These are phyloP conservation scores for Octodonta nipae DNA, from an alignment of 2,888 invertebrate genomes.

Conservation along the genomic window DNA sequence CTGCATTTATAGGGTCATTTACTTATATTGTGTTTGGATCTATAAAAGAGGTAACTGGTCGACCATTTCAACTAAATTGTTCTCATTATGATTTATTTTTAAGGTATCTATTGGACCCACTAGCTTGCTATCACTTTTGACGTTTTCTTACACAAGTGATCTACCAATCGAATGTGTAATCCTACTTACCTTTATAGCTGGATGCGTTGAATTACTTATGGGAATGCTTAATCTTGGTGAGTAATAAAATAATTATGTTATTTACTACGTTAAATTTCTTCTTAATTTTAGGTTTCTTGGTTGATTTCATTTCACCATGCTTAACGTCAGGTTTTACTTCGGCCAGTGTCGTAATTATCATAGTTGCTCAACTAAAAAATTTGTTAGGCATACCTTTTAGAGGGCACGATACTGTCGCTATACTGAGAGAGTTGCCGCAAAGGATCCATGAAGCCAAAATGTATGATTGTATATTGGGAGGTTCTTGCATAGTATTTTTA, in stretches of 20 bases:
- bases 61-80: background rate
- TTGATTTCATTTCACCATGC: constrained; percentile 71
- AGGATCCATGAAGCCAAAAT: constrained; percentile 40
- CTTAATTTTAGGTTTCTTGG: constrained; percentile 63
- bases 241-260: constrained; percentile 8
- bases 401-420: constrained; percentile 53
- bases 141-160: constrained; percentile 56
- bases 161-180: constrained; percentile 60
- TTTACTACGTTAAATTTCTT: background rate
- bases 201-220: constrained; percentile 65
- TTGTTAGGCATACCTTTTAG: constrained; percentile 56
- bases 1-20: constrained; percentile 78
- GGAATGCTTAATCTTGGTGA: constrained; percentile 69
- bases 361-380: constrained; percentile 59
- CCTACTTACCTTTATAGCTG: constrained; percentile 63
- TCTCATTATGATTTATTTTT: background rate
- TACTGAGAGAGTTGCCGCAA: constrained; percentile 38
- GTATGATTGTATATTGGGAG: constrained; percentile 53
- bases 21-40: constrained; percentile 80
- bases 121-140: constrained; percentile 79
- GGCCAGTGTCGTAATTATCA: constrained; percentile 68
- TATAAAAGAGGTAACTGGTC: constrained; percentile 51
- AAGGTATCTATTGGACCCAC: constrained; percentile 76
- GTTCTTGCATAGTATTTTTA: constrained; percentile 50
- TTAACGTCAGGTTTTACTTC: constrained; percentile 77